These are phyloP conservation scores for Holacanthella duospinosa DNA, from an alignment of 2,888 invertebrate species.

Conservation along the genomic window DNA sequence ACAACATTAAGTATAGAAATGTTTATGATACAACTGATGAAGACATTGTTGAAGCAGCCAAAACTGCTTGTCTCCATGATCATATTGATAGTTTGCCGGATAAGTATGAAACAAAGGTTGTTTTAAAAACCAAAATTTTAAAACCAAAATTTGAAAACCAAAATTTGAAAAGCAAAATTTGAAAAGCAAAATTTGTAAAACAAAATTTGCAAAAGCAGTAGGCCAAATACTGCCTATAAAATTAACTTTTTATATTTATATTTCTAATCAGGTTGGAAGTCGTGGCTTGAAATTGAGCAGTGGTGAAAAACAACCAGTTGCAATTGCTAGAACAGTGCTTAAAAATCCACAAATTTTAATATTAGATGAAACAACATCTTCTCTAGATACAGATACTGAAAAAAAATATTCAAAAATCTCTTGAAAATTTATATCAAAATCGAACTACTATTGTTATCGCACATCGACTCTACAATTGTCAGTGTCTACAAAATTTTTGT, in stretches of 20 bases:
- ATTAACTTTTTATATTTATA: too few relatives aligned
- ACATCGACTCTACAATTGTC: constrained; percentile 85
- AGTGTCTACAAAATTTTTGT: constrained; percentile 92
- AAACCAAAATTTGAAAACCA: constrained; percentile 3
- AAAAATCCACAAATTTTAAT: too few relatives aligned
- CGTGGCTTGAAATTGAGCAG: constrained; percentile 88
- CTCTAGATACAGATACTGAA: constrained; percentile 90
- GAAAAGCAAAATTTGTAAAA: too few relatives aligned
- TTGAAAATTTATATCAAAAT: constrained; percentile 65
- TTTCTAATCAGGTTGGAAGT: constrained; percentile 86
- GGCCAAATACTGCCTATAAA: too few relatives aligned
- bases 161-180: too few relatives aligned
- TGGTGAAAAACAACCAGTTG: too few relatives aligned
- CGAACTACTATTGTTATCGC: constrained; percentile 90
- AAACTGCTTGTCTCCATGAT: constrained; percentile 87
- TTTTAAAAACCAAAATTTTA: constrained; percentile 6
- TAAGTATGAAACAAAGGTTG: constrained; percentile 67
- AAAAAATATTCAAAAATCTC: constrained; percentile 74
- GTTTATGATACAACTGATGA: constrained; percentile 59
- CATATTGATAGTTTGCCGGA: constrained; percentile 81
- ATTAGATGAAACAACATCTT: constrained; percentile 89
- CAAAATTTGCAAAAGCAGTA: too few relatives aligned
- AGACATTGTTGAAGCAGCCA: constrained; percentile 79
- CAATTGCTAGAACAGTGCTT: too few relatives aligned
- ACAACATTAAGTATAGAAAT: constrained; percentile 88